These are phyloP conservation scores for Cosmorhoe ocellata DNA, from an alignment of 2,888 invertebrate genomes.

Conservation along the genomic window DNA sequence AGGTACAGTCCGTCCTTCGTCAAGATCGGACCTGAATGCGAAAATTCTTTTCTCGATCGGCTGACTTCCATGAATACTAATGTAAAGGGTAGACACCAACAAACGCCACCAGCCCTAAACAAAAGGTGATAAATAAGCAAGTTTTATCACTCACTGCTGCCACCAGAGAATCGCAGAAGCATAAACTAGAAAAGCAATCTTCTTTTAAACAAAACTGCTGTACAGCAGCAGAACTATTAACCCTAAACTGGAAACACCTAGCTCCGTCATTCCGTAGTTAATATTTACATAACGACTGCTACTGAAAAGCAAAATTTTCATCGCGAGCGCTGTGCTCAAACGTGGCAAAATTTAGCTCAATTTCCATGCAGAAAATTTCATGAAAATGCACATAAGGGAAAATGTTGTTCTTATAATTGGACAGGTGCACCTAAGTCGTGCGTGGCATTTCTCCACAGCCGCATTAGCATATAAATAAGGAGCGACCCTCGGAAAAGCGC, in stretches of 20 bases:
- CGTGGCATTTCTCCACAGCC: constrained; percentile 67
- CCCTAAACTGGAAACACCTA: constrained; percentile 26
- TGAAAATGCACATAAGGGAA: constrained; percentile 72
- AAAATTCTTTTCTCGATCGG: constrained; percentile 78
- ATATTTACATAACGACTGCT: constrained; percentile 54
- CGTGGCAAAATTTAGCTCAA: constrained; percentile 62
- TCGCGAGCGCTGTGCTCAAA: constrained; percentile 46
- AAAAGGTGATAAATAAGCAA: constrained; percentile 45
- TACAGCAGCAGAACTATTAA: constrained; percentile 21
- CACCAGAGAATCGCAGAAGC: neutral
- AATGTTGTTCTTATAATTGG: constrained; percentile 78
- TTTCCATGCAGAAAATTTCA: constrained; percentile 70
- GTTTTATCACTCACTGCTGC: constrained; percentile 33
- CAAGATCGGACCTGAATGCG: constrained; percentile 68
- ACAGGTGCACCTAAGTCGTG: constrained; percentile 75
- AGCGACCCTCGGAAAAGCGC: constrained; percentile 58
- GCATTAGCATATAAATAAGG: constrained; percentile 81
- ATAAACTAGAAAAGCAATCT: constrained; percentile 14
- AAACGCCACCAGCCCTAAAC: constrained; percentile 62
- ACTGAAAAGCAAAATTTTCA: constrained; percentile 50
- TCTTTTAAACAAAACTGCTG: constrained; percentile 18
- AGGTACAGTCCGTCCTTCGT: constrained; percentile 60
- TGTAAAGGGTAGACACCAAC: constrained; percentile 63
- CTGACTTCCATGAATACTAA: constrained; percentile 80
- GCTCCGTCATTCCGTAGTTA: constrained; percentile 39